Conservation (phyloP, 2,797 vertebrate species). For the Leptodactylus fallax region DNA sequence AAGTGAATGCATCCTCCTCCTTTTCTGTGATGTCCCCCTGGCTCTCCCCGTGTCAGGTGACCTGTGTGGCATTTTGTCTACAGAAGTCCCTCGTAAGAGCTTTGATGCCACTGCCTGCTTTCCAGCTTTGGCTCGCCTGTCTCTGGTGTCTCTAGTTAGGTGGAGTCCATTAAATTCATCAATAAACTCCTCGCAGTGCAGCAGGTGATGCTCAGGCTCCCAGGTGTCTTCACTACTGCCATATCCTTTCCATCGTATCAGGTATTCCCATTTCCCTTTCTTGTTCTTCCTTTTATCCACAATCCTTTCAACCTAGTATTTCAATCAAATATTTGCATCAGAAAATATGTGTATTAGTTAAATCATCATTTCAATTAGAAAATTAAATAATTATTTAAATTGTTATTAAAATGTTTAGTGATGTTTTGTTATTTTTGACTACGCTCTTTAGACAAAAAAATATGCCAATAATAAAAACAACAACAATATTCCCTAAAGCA, state of each 20-base stretch:
- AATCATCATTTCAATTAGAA: too few species aligned
- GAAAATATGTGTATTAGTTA: too few species aligned
- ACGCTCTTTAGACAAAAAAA: too few species aligned
- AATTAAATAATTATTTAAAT: too few species aligned
- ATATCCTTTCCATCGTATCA: slow-evolving; percentile 97
- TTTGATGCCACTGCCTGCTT: slow-evolving; percentile 77
- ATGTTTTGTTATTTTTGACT: too few species aligned
- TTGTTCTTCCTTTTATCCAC: slow-evolving; percentile 97
- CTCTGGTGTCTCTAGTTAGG: slow-evolving; percentile 82
- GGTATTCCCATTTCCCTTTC: slow-evolving; percentile 97
- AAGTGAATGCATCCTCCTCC: slow-evolving; percentile 82
- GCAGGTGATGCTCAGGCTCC: slow-evolving; percentile 94
- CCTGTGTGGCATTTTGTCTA: slow-evolving; percentile 76
- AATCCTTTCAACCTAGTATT: slow-evolving; percentile 94
- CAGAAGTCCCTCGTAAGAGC: slow-evolving; percentile 71
- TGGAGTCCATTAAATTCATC: slow-evolving; percentile 93
- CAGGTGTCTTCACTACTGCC: slow-evolving; percentile 96
- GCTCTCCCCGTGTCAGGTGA: slow-evolving; percentile 79
- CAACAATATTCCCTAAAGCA: too few species aligned
- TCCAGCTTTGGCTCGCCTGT: slow-evolving; percentile 82
- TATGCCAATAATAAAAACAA: too few species aligned
- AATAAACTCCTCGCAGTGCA: slow-evolving; percentile 97
- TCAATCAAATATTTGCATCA: not conserved
- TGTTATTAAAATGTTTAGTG: too few species aligned
- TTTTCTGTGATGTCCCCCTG: slow-evolving; percentile 84